Conservation (phyloP, 1,140 invertebrate genomes). For the Brachionus plicatilis region DNA sequence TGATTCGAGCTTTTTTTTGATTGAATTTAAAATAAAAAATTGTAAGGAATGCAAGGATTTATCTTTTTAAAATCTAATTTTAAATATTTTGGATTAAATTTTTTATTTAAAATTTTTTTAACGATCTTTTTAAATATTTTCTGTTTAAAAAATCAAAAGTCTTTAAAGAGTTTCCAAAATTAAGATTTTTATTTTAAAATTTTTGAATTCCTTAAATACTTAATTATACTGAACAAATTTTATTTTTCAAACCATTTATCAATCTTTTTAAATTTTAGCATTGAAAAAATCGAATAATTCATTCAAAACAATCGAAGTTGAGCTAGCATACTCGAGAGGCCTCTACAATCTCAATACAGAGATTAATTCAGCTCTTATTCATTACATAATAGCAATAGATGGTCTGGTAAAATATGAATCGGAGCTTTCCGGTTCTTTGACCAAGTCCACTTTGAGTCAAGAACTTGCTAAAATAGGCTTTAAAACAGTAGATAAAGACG, state of each 20-base stretch:
- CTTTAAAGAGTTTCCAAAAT: too few species aligned
- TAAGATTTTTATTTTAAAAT: too few species aligned
- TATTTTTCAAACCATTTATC: background rate
- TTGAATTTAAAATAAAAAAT: too few species aligned
- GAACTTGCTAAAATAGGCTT: background rate
- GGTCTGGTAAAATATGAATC: constrained; percentile 1
- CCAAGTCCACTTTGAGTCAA: background rate
- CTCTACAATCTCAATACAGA: background rate
- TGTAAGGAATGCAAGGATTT: too few species aligned
- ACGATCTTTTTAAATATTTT: too few species aligned
- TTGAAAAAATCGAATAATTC: background rate
- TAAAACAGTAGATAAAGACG: background rate
- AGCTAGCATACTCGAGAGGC: background rate
- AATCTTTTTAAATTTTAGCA: background rate
- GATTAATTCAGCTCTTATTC: background rate
- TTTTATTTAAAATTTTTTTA: too few species aligned
- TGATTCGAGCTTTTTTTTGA: too few species aligned
- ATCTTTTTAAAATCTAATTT: too few species aligned
- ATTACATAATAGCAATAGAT: background rate
- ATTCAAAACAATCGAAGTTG: background rate
- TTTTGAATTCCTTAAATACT: too few species aligned
- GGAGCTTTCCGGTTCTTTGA: background rate
- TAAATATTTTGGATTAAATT: too few species aligned
- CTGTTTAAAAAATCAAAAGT: too few species aligned
- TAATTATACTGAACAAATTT: background rate